Percentiles rank a stretch among this genome's conserved stretches.
Conservation (phyloP, 2,888 invertebrate genomes). For the Brachylomia viminalis region DNA sequence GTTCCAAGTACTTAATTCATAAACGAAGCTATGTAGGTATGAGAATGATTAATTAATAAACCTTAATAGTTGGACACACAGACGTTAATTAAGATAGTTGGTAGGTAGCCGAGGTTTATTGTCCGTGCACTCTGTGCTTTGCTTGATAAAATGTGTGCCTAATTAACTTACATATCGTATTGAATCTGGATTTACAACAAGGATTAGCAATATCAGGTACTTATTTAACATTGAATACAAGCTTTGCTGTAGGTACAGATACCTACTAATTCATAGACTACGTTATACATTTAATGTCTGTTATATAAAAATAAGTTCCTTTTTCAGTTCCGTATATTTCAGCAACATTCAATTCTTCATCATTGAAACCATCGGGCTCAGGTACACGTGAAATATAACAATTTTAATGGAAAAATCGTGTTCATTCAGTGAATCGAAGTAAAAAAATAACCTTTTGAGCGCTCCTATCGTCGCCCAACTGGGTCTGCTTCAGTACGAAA, state of each 20-base stretch:
- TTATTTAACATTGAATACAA: neutral
- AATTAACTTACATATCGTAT: slow-evolving; percentile 13
- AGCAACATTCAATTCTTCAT: slow-evolving; percentile 14
- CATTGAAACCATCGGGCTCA: slow-evolving; percentile 28
- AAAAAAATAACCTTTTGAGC: slow-evolving; percentile 57
- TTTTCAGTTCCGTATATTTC: neutral
- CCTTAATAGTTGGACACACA: slow-evolving; percentile 49
- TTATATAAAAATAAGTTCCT: neutral
- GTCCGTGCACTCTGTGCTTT: slow-evolving; percentile 15
- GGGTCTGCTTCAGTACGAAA: slow-evolving; percentile 50
- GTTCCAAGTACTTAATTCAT: slow-evolving; percentile 37
- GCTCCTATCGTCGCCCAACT: slow-evolving; percentile 44
- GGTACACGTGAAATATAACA: slow-evolving; percentile 61
- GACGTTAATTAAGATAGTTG: slow-evolving; percentile 54
- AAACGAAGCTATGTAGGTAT: slow-evolving; percentile 31
- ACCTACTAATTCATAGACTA: neutral
- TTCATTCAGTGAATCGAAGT: slow-evolving; percentile 57
- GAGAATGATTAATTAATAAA: slow-evolving; percentile 63
- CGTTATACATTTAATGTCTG: neutral
- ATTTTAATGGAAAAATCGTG: slow-evolving; percentile 65
- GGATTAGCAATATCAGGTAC: neutral
- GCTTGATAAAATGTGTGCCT: slow-evolving; percentile 12
- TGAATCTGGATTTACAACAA: slow-evolving; percentile 5
- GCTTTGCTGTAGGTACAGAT: neutral
- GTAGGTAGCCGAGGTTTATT: slow-evolving; percentile 40